phyloP scores from a whole-genome alignment of 1,140 invertebrate species.

The Ladona fulva region DNA sequence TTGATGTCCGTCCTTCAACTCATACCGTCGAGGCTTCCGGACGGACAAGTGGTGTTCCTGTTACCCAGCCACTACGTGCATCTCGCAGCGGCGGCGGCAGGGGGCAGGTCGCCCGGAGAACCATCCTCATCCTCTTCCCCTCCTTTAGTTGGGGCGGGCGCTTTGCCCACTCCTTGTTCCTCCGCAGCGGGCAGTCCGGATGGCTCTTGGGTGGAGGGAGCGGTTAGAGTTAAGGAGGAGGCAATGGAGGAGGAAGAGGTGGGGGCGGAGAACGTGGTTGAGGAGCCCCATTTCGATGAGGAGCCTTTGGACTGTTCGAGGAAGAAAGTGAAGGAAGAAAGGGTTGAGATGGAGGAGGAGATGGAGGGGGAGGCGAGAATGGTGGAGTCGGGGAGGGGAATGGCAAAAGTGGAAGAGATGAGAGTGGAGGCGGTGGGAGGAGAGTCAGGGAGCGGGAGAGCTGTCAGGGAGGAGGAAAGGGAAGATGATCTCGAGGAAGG shows the following conservation, averaged over 20 bases:
- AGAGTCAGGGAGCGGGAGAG: background rate
- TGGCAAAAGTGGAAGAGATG: background rate
- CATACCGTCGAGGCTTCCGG: constrained; percentile 43
- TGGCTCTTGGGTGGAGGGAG: background rate
- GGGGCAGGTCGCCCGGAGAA: background rate
- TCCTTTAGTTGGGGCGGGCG: background rate
- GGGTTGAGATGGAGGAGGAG: background rate
- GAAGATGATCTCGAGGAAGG: background rate
- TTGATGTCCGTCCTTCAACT: constrained; percentile 35
- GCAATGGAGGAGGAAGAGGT: background rate
- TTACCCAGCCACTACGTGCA: constrained; percentile 46
- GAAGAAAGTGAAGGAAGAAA: background rate
- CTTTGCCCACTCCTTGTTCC: background rate
- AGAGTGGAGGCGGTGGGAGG: background rate
- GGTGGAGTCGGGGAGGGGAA: background rate
- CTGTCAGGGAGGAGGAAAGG: background rate
- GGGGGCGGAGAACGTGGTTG: background rate
- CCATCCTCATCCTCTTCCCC: background rate
- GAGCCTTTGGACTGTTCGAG: background rate
- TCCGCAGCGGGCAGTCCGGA: background rate
- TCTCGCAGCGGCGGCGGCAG: constrained; percentile 37
- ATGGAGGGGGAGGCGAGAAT: background rate
- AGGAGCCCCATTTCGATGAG: background rate
- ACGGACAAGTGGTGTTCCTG: constrained; percentile 46
- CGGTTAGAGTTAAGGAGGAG: background rate